Base-by-base conservation (phyloP, 2,113 vertebrate genomes). In the Struthidea cinerea region DNA sequence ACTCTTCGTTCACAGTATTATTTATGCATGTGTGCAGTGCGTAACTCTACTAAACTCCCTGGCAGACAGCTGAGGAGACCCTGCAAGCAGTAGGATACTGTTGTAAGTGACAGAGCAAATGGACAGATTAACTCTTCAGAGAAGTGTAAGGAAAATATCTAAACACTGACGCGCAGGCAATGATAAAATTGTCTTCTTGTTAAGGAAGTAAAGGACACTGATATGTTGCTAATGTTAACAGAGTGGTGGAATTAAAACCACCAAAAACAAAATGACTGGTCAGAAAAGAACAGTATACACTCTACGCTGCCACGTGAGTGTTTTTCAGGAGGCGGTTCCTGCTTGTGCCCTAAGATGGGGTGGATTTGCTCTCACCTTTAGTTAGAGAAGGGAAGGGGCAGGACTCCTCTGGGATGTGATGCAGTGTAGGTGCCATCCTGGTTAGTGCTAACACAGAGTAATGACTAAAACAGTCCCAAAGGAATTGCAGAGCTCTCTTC, bases 131-230 rank as follows among this genome's bases (percentile, higher is more conserved):
- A 59, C 56, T 70, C 52, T 77, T 92, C 60, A 27, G 69, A 74
- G 46, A 68, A 89, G 61, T 28, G 46, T 93, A 69, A 96, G 85
- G 87, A 81, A 93, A 90, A 93, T 70, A 35, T 68, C 57, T 77
- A 71, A 90, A 73, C n/a, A 23, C 24, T 81, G 55, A 79, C 19
- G 42, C 16, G 13, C 35, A 49, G 46, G 44, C 23, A 42, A 79
- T 22, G 79, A 96, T 46, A 30, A 73, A 75, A 50, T 44, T 78
- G 16, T 86, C 14, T 42, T 89, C 77, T 44, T 0, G 9, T 82
- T 78, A 71, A 73, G 60, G 61, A 77, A 69, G 41, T 13, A 59
- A 69, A 68, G 50, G 44, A 35, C 13, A 22, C n/a, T 2, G 27
- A 42, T 93, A 56, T 7, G 20, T 68, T 90, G 42, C 6, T 32